Evolutionary conservation across 2,797 vertebrate genomes (phyloP).

Genomic region (Enteromius viviparus): DNA sequence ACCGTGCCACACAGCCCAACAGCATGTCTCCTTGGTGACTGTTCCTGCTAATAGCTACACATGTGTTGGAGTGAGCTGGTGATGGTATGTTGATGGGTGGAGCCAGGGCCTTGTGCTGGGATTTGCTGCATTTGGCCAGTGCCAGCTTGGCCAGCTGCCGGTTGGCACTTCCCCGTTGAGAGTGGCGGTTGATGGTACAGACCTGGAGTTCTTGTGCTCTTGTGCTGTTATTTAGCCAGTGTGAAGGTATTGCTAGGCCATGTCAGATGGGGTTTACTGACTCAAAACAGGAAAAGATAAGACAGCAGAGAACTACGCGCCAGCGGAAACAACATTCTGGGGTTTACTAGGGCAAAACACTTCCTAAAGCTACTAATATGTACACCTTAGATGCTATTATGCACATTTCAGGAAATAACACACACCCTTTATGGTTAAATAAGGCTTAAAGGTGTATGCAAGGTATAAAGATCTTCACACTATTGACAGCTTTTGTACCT

Average conservation of each 20-base stretch:
- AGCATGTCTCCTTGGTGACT: conserved; percentile 49
- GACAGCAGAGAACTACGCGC: not conserved
- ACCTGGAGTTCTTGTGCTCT: conserved; percentile 32
- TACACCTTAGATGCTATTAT: not conserved
- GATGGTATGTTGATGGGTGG: conserved; percentile 27
- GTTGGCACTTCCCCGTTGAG: conserved; percentile 39
- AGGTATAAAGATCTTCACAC: too few relatives aligned
- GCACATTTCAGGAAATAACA: not conserved
- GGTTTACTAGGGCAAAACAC: not conserved
- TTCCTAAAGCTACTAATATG: not conserved
- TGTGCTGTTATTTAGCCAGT: conserved; percentile 50
- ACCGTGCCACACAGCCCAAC: not conserved
- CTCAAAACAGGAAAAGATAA: not conserved
- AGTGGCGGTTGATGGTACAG: conserved; percentile 36
- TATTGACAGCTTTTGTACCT: too few relatives aligned
- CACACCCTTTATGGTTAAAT: too few relatives aligned
- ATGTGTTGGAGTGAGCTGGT: conserved; percentile 18
- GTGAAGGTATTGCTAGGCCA: conserved; percentile 31
- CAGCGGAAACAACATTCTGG: not conserved
- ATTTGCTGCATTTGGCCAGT: conserved; percentile 33
- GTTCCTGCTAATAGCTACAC: conserved; percentile 31
- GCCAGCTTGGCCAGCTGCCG: conserved; percentile 39
- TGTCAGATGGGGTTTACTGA: not conserved
- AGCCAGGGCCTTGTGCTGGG: conserved; percentile 9
- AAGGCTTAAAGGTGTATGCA: too few relatives aligned